Evolutionary conservation across 2,797 vertebrate genomes (phyloP), one percentile per base, ranked within the genome.

Genomic region (Apodemus agrarius): DNA sequence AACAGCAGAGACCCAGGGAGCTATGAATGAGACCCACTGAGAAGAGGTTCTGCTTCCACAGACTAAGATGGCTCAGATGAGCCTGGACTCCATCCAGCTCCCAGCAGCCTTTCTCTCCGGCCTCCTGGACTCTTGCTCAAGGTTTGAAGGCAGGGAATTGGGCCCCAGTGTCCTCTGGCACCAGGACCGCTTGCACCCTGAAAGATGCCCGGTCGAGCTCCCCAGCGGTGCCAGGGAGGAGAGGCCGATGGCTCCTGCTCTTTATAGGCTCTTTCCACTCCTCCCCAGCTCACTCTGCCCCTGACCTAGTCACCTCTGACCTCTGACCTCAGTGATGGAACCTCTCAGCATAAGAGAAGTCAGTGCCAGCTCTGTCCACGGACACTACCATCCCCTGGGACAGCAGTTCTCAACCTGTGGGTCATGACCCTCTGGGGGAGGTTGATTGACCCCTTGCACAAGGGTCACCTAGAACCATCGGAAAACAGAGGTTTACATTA

Each of bases 141-240:
- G 69, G 54, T n/a, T 37, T 61, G n/a, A 82, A 7, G 13, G 9
- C 5, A 22, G 83, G 46, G 17, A 57, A 67, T 19, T 13, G 1
- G 0, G 10, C 43, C 31, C 78, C 31, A 4, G 2, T 13, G 40
- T 61, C 2, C 74, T 52, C 63, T 17, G 10, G 80, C 54, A 5
- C 3, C 24, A 12, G 49, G 22, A 54, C 31, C 1, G 14, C 26
- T 24, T 40, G 19, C 2, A 2, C 22, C 84, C 37, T 79, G 84
- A 67, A n/a, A 61, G 29, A 52, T 29, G 69, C 61, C 22, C 34
- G 2, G 8, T 10, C 21, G 26, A 19, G 52, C 89, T 24, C 21
- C 26, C 12, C 57, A 0, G 4, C 0, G 0, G 37, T 6, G 7
- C 31, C 57, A n/a, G 16, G 1, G 34, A 79, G 40, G 61, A 31